Evolutionary conservation across 2,888 invertebrate genomes (phyloP), one percentile per base, ranked within the genome.

Genomic region (Cryptocephalus primarius): DNA sequence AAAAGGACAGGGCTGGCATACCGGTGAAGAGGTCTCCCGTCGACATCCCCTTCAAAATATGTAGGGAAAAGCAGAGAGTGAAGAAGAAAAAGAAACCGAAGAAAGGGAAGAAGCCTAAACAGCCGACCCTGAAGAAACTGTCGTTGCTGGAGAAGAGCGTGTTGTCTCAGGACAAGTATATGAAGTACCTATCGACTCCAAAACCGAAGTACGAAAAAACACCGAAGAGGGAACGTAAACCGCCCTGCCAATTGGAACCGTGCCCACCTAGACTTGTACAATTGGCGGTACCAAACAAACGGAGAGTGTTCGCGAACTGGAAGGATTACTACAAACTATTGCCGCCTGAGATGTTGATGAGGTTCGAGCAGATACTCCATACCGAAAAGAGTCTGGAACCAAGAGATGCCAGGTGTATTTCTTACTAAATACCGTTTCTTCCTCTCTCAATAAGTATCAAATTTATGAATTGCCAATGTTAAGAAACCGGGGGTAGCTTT

Each of bases 211-310:
- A 48, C 33, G 42, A 46, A 36, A 45, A 49, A 13, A 46, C 53
- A n/a, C 49, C 50, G 4, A 42, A 40, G 10, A 40, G 44, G 33
- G 51, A 51, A 11, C 50, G 46, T 38, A 53, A 44, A 39, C 48
- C 41, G 42, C 43, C 42, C 41, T 59, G 59, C 47, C 51, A 54
- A 40, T 44, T 61, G 36, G 59, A 60, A 48, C 60, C 58, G 4
- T 63, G 65, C 48, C 60, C 65, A 4, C 64, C 66, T 3, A 46
- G 65, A 22, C 52, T 64, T n/a, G 54, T 61, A 2, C 59, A 66
- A 47, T 52, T 67, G 36, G 56, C 67, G 0, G 48, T 60, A 10
- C 67, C 67, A 1, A 58, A 52, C 8, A 66, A 64, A 50, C 45
- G 58, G 14, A 56, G 51, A 13, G 61, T 67, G 12, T 62, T 57